These are phyloP conservation scores for Eristalis pertinax DNA, from an alignment of 2,888 invertebrate genomes.

Conservation along the genomic window DNA sequence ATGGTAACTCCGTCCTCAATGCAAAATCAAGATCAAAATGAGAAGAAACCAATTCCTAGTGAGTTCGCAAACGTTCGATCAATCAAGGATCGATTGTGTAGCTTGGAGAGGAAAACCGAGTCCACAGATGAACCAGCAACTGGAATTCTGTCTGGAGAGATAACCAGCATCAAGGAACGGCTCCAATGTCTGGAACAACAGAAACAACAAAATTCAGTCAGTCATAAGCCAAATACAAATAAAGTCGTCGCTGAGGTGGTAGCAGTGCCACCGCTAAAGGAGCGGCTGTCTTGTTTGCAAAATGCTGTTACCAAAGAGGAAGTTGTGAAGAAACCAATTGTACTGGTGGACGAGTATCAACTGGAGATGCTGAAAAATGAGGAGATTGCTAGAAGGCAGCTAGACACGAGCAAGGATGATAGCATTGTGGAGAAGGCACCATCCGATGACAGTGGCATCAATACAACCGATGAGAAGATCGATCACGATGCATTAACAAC, in stretches of 20 bases:
- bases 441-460: conserved; percentile 85
- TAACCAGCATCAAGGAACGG: conserved; percentile 85
- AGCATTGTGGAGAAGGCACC: conserved; percentile 63
- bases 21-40: conserved; percentile 72
- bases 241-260: conserved; percentile 78
- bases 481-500: conserved; percentile 73
- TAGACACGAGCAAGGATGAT: conserved; percentile 55
- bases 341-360: conserved; percentile 82
- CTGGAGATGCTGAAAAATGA: conserved; percentile 82
- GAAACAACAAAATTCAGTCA: conserved; percentile 80
- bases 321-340: conserved; percentile 78
- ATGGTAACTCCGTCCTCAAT: conserved; percentile 7
- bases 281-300: conserved; percentile 80
- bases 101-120: conserved; percentile 85
- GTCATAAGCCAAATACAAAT: conserved; percentile 74
- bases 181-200: conserved; percentile 84
- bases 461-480: conserved; percentile 86
- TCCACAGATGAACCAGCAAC: conserved; percentile 80
- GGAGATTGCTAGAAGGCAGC: conserved; percentile 75
- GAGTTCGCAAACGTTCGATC: conserved; percentile 85
- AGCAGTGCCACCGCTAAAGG: conserved; percentile 80
- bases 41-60: conserved; percentile 78
- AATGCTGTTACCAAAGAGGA: conserved; percentile 80
- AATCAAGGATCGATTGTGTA: conserved; percentile 88
- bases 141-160: conserved; percentile 83